Evolutionary conservation across 1,140 invertebrate species (phyloP), one percentile per base, ranked within the genome.

Genomic region (Mamestra configurata): DNA sequence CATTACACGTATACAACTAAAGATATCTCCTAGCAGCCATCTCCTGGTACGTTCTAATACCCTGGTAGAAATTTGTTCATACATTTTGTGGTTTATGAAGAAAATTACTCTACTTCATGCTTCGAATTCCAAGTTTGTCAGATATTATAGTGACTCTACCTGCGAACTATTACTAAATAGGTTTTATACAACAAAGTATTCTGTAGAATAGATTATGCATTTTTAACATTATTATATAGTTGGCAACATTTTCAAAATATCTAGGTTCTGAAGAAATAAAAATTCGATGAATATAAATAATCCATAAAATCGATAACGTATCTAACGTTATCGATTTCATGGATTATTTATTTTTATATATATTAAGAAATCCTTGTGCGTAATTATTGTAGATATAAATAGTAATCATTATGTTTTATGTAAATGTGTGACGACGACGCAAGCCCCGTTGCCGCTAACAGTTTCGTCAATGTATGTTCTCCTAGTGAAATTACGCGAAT

Each of bases 31-130:
- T 76, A 18, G 22, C 11, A 51, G 27, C 22, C 22, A 49, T 5
- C 68, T 71, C 46, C 46, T 71, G 6, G 15, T 71, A 35, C 20
- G 15, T 82, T 24, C 49, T 84, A 76, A 64, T 64, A 35, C 75
- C 83, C 83, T 84, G 61, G 83, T 84, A 82, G 2, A 55, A 51
- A 77, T 81, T 81, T 79, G 81, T 79, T 59, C 78, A 55, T 71
- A 76, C 73, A 49, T 76, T 76, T 43, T 37, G 71, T 73, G 49
- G 71, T 57, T 73, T 73, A 55, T 35, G 37, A 53, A 71, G 37
- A 53, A 53, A 51, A 71, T 20, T 71, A 53, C n/a, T 71, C 49
- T 71, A 35, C 15, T 51, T 51, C 40, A 68, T 53, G 35, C 1
- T 46, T 49, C 6, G 37, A 24, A 66, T 37, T 37, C 31, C 15